phyloP scores from a whole-genome alignment of 2,113 vertebrate species.

The Meriones unguiculatus region DNA sequence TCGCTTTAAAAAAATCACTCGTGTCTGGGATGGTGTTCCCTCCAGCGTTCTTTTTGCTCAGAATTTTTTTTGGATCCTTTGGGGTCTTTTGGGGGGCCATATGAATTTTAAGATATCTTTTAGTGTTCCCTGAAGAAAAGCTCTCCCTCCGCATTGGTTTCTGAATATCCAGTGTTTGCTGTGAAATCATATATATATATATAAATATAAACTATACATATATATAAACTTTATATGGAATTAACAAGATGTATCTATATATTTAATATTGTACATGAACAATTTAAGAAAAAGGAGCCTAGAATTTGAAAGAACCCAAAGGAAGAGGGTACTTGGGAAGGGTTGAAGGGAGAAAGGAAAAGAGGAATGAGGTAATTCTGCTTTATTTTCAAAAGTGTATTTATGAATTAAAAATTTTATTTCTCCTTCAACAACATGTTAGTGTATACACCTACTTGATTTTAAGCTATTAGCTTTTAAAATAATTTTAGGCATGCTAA shows the following conservation, averaged over 20 bases:
- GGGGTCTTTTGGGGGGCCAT: not conserved
- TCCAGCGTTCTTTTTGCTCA: not conserved
- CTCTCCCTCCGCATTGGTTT: not conserved
- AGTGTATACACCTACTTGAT: not conserved
- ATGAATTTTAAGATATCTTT: not conserved
- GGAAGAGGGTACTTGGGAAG: not conserved
- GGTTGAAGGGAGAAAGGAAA: not conserved
- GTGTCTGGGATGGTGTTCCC: not conserved
- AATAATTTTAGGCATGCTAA: not conserved
- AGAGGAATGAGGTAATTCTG: not conserved
- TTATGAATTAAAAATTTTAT: not conserved
- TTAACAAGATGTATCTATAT: not conserved
- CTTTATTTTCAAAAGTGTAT: not conserved
- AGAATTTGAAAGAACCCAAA: not conserved
- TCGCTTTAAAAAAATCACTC: not conserved
- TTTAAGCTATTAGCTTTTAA: not conserved
- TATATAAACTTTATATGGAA: not conserved
- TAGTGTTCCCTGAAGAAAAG: not conserved
- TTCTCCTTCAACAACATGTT: not conserved
- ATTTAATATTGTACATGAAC: not conserved
- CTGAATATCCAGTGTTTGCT: not conserved
- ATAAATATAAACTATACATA: not conserved
- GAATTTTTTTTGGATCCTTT: not conserved
- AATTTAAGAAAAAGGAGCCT: not conserved
- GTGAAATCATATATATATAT: not conserved